A percentile compares a stretch with the other conserved stretches of the same genome.
phyloP scores from a whole-genome alignment of 2,113 vertebrate genomes.

The Tetrao urogallus region DNA sequence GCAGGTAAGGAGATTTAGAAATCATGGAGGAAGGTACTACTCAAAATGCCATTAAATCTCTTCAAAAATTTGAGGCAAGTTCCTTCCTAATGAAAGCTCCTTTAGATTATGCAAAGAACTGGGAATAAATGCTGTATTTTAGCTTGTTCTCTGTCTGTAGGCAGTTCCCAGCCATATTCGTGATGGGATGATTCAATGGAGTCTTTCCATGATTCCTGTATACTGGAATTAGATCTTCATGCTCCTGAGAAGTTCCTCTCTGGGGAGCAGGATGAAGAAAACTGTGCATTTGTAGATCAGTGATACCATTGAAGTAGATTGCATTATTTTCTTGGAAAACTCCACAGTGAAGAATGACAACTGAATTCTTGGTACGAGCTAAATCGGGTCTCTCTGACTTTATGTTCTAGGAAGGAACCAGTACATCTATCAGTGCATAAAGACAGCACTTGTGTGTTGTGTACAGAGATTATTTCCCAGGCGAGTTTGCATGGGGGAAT shows the following conservation, averaged over 20 bases:
- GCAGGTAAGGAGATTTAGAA: not conserved
- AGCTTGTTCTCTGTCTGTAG: not conserved
- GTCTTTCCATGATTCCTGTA: not conserved
- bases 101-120: not conserved
- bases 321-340: not conserved
- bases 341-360: not conserved
- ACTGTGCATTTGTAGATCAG: not conserved
- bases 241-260: not conserved
- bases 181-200: not conserved
- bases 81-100: not conserved
- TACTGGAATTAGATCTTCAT: not conserved
- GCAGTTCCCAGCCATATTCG: not conserved
- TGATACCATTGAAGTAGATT: not conserved
- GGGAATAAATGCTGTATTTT: constrained; percentile 4
- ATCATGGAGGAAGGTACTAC: not conserved
- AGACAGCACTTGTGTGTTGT: not conserved
- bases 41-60: not conserved
- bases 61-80: not conserved
- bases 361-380: not conserved
- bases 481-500: not conserved
- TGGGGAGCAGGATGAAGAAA: not conserved
- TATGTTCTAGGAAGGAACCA: not conserved
- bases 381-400: not conserved
- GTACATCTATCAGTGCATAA: not conserved
- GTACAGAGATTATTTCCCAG: not conserved